phyloP scores from a whole-genome alignment of 2,797 vertebrate genomes.

The Tangara arthus region DNA sequence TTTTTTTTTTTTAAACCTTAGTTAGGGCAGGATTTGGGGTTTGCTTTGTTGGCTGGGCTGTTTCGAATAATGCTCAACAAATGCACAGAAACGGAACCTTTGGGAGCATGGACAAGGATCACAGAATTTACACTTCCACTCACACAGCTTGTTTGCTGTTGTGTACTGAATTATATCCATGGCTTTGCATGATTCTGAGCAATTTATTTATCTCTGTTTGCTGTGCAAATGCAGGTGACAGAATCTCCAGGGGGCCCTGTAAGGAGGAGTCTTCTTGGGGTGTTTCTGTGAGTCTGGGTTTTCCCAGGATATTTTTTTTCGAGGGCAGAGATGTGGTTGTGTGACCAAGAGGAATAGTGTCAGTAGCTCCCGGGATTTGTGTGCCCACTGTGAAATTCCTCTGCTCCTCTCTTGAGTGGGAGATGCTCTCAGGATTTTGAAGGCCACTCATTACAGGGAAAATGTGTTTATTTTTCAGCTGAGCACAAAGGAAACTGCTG shows the following conservation, averaged over 20 bases:
- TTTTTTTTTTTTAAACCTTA: background rate
- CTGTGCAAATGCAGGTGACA: background rate
- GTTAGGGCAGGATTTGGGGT: constrained; percentile 27
- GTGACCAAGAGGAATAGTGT: background rate
- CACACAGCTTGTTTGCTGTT: background rate
- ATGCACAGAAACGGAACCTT: background rate
- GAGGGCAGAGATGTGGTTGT: accelerated
- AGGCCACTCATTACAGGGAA: background rate
- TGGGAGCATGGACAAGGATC: background rate
- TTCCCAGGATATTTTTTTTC: background rate
- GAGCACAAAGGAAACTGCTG: background rate
- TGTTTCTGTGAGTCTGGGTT: background rate
- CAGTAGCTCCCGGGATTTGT: background rate
- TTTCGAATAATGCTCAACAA: background rate
- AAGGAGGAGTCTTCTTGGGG: background rate
- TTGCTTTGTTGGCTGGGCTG: background rate
- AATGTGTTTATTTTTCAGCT: background rate
- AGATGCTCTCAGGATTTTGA: background rate
- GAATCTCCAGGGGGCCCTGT: background rate
- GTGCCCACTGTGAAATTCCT: background rate
- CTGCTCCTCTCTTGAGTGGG: accelerated
- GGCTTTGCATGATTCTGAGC: background rate
- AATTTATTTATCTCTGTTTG: background rate
- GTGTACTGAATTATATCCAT: background rate
- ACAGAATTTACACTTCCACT: background rate